Evolutionary conservation across 2,113 vertebrate genomes (phyloP).

Genomic region (Neogale vison): DNA sequence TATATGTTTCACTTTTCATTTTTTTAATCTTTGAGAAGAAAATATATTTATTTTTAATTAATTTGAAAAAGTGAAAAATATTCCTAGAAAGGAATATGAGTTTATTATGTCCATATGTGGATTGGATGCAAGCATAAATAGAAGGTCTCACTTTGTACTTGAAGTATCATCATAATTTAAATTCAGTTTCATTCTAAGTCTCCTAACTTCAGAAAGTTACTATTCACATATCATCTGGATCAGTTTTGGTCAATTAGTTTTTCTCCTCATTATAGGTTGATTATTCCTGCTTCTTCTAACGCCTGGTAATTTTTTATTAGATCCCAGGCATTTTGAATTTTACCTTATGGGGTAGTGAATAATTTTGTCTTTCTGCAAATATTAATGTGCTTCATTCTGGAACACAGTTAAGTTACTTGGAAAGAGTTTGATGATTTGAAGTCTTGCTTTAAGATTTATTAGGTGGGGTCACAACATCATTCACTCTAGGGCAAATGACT

Average conservation of each 20-base stretch:
- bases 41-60: neutral
- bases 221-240: neutral
- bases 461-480: neutral
- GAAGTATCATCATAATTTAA: neutral
- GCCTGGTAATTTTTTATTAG: neutral
- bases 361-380: neutral
- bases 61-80: neutral
- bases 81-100: neutral
- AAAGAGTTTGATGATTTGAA: neutral
- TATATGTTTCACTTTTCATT: neutral
- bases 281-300: neutral
- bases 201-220: neutral
- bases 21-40: neutral
- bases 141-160: neutral
- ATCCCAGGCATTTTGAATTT: neutral
- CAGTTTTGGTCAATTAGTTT: neutral
- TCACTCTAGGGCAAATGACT: neutral
- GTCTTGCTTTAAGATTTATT: conserved; percentile 19
- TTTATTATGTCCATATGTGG: neutral
- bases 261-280: neutral
- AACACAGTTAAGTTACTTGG: neutral
- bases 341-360: neutral
- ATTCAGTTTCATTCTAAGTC: neutral
- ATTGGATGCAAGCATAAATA: neutral
- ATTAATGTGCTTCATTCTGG: neutral